A percentile compares a stretch with the other conserved stretches of the same genome.
Evolutionary conservation across 2,888 invertebrate genomes (phyloP).

Genomic region (Dascillus cervinus): DNA sequence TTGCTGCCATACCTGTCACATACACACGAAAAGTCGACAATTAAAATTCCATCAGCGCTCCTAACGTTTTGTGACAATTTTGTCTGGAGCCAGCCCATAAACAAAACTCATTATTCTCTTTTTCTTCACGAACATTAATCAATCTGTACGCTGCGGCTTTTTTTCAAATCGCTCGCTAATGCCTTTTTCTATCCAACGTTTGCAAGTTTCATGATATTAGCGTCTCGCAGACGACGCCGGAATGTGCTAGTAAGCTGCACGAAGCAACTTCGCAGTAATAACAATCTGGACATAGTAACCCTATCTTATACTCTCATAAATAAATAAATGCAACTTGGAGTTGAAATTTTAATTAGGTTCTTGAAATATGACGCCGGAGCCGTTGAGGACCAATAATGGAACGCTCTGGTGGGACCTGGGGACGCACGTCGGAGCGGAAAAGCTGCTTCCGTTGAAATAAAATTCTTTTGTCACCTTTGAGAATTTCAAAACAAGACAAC

Average conservation of each 20-base stretch:
- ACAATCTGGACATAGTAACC: conserved; percentile 13
- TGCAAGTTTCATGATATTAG: conserved; percentile 18
- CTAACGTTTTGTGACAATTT: conserved; percentile 27
- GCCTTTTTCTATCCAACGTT: no score
- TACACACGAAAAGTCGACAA: conserved; percentile 26
- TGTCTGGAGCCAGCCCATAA: conserved; percentile 25
- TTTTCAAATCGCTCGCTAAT: conserved; percentile 14
- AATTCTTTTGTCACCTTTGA: no score
- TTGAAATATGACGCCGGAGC: conserved; percentile 18
- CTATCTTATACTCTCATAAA: conserved; percentile 17
- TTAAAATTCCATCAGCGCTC: conserved; percentile 31
- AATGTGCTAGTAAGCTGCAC: no score
- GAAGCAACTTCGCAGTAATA: no score
- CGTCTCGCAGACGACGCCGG: conserved; percentile 11
- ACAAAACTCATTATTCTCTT: conserved; percentile 32
- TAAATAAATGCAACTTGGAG: conserved; percentile 15
- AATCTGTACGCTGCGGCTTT: conserved; percentile 22
- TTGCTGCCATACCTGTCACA: conserved; percentile 19
- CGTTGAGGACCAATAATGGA: no score
- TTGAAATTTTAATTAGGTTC: conserved; percentile 19
- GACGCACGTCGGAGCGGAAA: no score
- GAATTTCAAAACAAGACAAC: no score
- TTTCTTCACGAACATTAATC: conserved; percentile 29
- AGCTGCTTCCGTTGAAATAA: no score
- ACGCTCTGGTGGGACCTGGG: no score